Base-by-base conservation (phyloP, 2,888 invertebrate species). In the Allacma fusca region DNA sequence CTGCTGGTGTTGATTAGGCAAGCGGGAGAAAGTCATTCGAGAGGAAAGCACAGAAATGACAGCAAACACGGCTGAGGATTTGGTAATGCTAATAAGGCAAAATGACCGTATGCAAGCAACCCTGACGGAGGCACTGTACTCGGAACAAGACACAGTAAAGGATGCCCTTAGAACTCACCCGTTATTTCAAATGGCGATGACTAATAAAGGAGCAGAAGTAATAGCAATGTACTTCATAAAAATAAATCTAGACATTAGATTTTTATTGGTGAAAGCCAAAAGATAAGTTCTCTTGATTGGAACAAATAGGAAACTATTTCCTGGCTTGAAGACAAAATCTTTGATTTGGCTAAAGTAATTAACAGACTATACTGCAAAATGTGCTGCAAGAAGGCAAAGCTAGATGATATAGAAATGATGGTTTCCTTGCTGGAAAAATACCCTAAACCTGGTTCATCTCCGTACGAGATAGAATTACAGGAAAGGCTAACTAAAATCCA, bases 281-380 rank as follows among this genome's bases (percentile, higher is more conserved):
- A n/a, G n/a, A n/a, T n/a, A n/a, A n/a, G n/a, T n/a, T n/a, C n/a
- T n/a, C n/a, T n/a, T n/a, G n/a, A n/a, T n/a, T n/a, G n/a, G n/a
- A n/a, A n/a, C n/a, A n/a, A n/a, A n/a, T n/a, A 78, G 78, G 44
- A 78, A 4, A 80, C 81, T 9, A 73, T 81, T 13, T 77, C 76
- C 12, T 83, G 83, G 83, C 65, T 83, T 26, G 83, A 83, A 21
- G 83, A 83, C 50, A 83, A 83, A 68, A 75, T 83, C 7, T 83
- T 83, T 68, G 83, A 83, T 50, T 77, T 80, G 79, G 78, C 83
- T 0, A 83, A 83, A 50, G 72, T 77, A 13, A 62, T 81, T 13
- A 83, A 83, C 67, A 34, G 62, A 5, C 78, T 83, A 5, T 68
- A 79, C 12, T 80, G 81, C 70, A 76, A 79, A 64, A 70, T 83